A percentile compares a stretch with the other conserved stretches of the same genome.
phyloP scores from a whole-genome alignment of 2,797 vertebrate species.

The Hafferia zeledoni region DNA sequence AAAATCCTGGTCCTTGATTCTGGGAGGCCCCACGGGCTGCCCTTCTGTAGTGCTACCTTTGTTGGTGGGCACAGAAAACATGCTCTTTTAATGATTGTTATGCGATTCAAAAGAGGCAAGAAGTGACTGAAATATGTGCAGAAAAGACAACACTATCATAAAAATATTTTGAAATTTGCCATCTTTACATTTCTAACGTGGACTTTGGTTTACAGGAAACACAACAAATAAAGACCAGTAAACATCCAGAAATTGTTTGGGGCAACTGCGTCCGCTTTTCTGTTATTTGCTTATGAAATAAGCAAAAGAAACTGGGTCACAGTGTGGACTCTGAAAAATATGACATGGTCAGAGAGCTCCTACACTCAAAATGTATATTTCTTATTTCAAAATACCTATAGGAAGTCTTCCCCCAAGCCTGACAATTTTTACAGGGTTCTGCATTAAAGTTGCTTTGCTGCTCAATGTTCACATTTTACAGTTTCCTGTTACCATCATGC shows the following conservation, averaged over 20 bases:
- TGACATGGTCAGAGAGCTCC: neutral
- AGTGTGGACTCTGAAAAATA: neutral
- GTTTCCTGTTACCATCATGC: neutral
- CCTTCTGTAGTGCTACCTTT: neutral
- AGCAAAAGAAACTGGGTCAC: neutral
- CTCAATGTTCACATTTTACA: neutral
- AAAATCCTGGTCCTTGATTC: constrained; percentile 50
- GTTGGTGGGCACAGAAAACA: neutral
- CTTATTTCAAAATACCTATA: neutral
- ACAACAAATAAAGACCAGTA: neutral
- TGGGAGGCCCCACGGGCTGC: neutral
- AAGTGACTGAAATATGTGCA: neutral
- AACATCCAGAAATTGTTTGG: neutral
- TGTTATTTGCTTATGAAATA: neutral
- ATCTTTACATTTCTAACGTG: neutral
- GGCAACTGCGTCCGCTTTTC: neutral
- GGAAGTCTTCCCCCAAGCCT: fast-evolving
- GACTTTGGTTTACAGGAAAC: neutral
- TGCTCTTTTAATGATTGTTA: neutral
- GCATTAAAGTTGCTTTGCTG: neutral
- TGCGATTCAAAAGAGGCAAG: neutral
- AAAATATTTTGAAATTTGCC: neutral
- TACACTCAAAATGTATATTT: neutral
- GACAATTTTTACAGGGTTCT: neutral
- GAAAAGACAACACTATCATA: neutral